These are phyloP conservation scores for Elephantulus edwardii DNA, from an alignment of 2,113 vertebrate genomes.

Conservation along the genomic window DNA sequence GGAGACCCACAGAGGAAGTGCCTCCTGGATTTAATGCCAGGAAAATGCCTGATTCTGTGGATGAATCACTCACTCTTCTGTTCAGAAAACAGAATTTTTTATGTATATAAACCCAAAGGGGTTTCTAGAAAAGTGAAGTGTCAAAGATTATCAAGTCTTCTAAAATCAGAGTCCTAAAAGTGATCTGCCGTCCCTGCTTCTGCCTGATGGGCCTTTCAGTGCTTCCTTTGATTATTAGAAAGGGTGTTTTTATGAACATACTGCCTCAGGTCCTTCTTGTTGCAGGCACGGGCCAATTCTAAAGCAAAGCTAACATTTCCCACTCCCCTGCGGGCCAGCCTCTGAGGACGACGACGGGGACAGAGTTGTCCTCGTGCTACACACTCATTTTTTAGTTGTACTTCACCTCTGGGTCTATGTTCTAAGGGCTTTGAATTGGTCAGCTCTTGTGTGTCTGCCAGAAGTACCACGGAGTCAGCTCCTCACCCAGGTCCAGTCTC, in stretches of 20 bases:
- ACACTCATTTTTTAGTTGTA: too few relatives aligned
- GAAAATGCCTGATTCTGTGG: background rate
- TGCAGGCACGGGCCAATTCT: background rate
- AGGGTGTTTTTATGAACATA: conserved; percentile 25
- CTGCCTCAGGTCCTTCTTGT: background rate
- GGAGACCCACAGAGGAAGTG: background rate
- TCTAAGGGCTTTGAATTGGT: background rate
- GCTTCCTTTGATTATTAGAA: conserved; percentile 13
- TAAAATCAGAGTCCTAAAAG: conserved; percentile 16
- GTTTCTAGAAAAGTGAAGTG: conserved; percentile 1
- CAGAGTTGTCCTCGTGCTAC: too few relatives aligned
- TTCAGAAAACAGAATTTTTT: conserved; percentile 31
- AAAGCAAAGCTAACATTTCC: conserved; percentile 21
- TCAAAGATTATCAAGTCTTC: conserved; percentile 21
- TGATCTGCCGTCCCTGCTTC: background rate
- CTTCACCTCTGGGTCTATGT: background rate
- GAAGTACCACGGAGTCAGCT: background rate
- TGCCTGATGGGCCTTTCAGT: conserved; percentile 21
- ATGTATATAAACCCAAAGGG: background rate
- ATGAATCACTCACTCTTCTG: conserved; percentile 25
- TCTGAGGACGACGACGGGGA: background rate
- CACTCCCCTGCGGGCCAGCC: background rate
- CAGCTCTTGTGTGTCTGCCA: background rate
- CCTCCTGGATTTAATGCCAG: background rate
- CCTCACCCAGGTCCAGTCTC: background rate